Evolutionary conservation across 2,888 invertebrate genomes (phyloP).

Genomic region (Lacanobia wlatinum): DNA sequence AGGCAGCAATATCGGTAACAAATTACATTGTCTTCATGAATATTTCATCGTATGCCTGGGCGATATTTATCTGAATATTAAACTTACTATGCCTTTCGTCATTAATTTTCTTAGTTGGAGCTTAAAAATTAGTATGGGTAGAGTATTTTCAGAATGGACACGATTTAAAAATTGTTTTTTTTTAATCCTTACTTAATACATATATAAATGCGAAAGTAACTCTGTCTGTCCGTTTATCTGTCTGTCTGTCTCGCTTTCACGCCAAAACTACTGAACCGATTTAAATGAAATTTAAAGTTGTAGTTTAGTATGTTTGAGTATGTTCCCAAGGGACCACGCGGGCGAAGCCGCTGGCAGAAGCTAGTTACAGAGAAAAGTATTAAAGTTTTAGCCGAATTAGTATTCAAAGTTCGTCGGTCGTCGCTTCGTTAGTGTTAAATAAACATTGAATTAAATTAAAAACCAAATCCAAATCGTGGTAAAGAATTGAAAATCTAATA

Average conservation of each 20-base stretch:
- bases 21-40: slow-evolving; percentile 84
- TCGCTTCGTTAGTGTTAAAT: slow-evolving; percentile 30
- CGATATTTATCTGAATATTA: slow-evolving; percentile 80
- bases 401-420: slow-evolving; percentile 13
- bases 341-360: no score
- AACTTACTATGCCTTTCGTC: slow-evolving; percentile 65
- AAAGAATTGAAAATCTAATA: slow-evolving; percentile 12
- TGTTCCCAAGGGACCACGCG: no score
- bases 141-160: neutral
- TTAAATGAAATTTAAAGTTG: no score
- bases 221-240: no score
- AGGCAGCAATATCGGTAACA: slow-evolving; percentile 79
- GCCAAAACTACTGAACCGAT: no score
- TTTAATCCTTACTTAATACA: no score
- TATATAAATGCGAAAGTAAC: no score
- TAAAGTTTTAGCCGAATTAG: slow-evolving; percentile 18
- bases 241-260: no score
- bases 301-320: no score
- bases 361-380: neutral
- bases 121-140: neutral
- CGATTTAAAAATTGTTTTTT: neutral
- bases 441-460: slow-evolving; percentile 34
- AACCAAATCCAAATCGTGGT: neutral
- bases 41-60: slow-evolving; percentile 75
- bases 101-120: slow-evolving; percentile 33